phyloP scores from a whole-genome alignment of 2,797 vertebrate species.

The Triplophysa bombifrons region DNA sequence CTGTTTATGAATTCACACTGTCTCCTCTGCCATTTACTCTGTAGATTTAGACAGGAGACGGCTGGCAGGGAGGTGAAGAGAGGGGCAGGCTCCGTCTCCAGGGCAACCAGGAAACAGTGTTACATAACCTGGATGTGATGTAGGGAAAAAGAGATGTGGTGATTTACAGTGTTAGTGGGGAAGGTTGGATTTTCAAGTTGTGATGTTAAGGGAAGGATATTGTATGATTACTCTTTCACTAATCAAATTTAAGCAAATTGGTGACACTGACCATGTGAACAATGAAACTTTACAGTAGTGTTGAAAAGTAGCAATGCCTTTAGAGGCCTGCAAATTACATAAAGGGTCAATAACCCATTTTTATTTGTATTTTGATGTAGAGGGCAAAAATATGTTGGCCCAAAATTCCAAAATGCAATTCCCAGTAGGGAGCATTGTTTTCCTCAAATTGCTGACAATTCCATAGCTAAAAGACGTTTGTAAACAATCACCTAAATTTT shows the following conservation, averaged over 20 bases:
- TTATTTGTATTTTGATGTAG: background rate
- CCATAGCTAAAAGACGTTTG: no score
- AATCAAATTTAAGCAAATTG: background rate
- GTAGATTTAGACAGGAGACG: background rate
- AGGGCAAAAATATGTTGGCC: background rate
- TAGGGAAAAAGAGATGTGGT: slow-evolving; percentile 4
- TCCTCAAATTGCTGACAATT: no score
- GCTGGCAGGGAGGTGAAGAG: slow-evolving; percentile 16
- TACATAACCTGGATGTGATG: slow-evolving; percentile 33
- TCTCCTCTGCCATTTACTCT: background rate
- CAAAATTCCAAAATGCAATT: background rate
- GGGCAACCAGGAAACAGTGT: slow-evolving; percentile 30
- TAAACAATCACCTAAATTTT: no score
- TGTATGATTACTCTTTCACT: background rate
- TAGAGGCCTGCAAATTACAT: background rate
- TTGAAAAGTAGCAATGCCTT: background rate
- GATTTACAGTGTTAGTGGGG: slow-evolving; percentile 15
- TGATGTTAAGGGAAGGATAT: background rate
- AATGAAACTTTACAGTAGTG: background rate
- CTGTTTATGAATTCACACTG: background rate
- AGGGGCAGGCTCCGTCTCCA: slow-evolving; percentile 16
- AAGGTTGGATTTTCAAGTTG: background rate
- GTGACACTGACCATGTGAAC: background rate
- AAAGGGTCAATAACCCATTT: background rate
- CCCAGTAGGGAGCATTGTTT: no score